Evolutionary conservation across 1,140 invertebrate genomes (phyloP), one percentile per base, ranked within the genome.

Genomic region (Euura saliciscinereae): DNA sequence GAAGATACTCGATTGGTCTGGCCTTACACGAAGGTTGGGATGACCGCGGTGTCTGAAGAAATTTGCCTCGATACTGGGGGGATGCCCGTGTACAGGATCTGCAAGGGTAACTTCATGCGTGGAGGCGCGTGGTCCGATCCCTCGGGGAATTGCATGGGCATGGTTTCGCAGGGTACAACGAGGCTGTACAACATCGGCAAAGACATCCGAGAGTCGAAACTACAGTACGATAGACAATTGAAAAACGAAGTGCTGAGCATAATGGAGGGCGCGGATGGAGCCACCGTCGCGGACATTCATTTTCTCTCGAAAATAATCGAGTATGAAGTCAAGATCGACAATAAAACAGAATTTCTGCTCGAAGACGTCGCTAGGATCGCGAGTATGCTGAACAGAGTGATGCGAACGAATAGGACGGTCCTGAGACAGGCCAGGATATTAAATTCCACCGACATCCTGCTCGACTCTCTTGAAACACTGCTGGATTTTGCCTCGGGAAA

Each of bases 391-490:
- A 84, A 90, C 76, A 86, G 84, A 78, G 71, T 90, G 13, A 84
- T 88, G 78, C 70, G 84, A 43, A 77, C 89, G 1, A 84, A 90
- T 76, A 76, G 78, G 59, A 75, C 75, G n/a, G 85, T 86, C 69
- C 79, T 90, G 65, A 80, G 78, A 66, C 79, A 87, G 75, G 84
- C 89, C 5, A 84, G 87, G 74, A 83, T 83, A 13, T 78, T 90
- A 44, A 90, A 90, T 75, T 89, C 89, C 8, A 90, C 89, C 3
- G 90, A 90, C 77, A 83, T 88, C 43, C 83, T 90, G 45, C 77
- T 90, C 44, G 88, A 90, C 77, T 85, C 88, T 2, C 80, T 90
- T 46, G 88, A 87, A 78, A 80, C 79, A 68, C 83, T 88, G 43
- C 80, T 87, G 70, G 82, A 86, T 77, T 13, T 59, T 3, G 65